Evolutionary conservation across 2,113 vertebrate genomes (phyloP), one percentile per base, ranked within the genome.

Genomic region (Carassius auratus): DNA sequence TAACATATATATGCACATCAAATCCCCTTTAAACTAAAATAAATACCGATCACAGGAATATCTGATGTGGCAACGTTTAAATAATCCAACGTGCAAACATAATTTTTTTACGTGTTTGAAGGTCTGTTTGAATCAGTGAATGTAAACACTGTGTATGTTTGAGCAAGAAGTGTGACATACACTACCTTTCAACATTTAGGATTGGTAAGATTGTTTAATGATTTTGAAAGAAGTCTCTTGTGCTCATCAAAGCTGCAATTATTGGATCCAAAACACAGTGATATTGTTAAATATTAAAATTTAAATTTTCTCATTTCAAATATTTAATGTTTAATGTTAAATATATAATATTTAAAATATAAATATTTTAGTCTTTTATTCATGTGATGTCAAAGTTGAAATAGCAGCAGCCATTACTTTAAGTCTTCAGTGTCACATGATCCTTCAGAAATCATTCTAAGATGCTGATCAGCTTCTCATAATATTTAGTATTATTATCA

Each of bases 101-200:
- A 19, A 7, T 2, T 7, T 21, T 2, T 7, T 21, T 0, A 26
- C 9, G 77, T 42, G 19, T 62, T 80, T 17, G 8, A 62, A 26
- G 9, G 9, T 68, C 26, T 81, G 61, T 68, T 68, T 62, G n/a
- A 80, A 42, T 45, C 21, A 42, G 26, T 42, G 8, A 50, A 66
- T 81, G 79, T 33, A 50, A 81, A 81, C 42, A 68, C 13, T 45
- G 36, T 1, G 21, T 23, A 26, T 81, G 38, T 68, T 68, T 81
- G 38, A 66, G 38, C 9, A 26, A 76, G 74, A 26, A 76, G 45
- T 52, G 14, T 7, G 12, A 76, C n/a, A 50, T 21, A 13, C 8
- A 15, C 50, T 30, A 59, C 17, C 1, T 19, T 61, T 61, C 12
- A 45, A 45, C 19, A 14, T 1, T 74, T 74, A 42, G 8, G 69